Conservation (phyloP, 2,888 invertebrate genomes). For the Allygus modestus region DNA sequence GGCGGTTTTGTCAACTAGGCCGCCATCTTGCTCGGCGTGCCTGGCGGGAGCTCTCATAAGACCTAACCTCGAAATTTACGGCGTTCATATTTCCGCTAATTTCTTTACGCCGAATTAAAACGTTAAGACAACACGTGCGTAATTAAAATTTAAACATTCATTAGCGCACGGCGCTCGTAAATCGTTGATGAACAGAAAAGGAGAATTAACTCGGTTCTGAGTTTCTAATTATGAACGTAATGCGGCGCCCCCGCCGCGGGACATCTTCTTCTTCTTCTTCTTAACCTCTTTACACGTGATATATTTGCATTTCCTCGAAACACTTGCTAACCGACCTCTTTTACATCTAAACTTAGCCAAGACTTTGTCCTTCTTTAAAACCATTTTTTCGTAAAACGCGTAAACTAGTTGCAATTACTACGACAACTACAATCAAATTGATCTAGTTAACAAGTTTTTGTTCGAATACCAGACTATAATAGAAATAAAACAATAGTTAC, state of each 20-base stretch:
- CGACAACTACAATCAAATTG: no score
- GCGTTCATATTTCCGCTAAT: conserved; percentile 52
- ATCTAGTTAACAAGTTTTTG: no score
- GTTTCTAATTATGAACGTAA: conserved; percentile 8
- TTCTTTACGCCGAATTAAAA: conserved; percentile 50
- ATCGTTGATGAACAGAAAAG: conserved; percentile 43
- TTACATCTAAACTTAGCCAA: not conserved
- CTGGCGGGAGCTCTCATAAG: conserved; percentile 33
- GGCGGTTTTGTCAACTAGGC: conserved; percentile 37
- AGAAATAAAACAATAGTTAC: no score
- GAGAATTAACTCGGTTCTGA: conserved; percentile 8
- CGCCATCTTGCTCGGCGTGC: not conserved
- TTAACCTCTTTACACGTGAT: not conserved
- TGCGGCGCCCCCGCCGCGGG: not conserved
- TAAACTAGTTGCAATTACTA: no score
- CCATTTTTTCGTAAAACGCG: no score
- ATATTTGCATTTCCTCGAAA: not conserved
- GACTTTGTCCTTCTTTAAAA: no score
- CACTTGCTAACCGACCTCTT: not conserved
- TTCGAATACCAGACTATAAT: no score
- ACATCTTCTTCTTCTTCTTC: not conserved
- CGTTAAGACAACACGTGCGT: conserved; percentile 47
- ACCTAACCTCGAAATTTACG: conserved; percentile 13
- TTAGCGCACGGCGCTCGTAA: conserved; percentile 32
- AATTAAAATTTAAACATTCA: conserved; percentile 52